Conservation (phyloP, 2,797 vertebrate genomes). For the Alfaro cultratus region DNA sequence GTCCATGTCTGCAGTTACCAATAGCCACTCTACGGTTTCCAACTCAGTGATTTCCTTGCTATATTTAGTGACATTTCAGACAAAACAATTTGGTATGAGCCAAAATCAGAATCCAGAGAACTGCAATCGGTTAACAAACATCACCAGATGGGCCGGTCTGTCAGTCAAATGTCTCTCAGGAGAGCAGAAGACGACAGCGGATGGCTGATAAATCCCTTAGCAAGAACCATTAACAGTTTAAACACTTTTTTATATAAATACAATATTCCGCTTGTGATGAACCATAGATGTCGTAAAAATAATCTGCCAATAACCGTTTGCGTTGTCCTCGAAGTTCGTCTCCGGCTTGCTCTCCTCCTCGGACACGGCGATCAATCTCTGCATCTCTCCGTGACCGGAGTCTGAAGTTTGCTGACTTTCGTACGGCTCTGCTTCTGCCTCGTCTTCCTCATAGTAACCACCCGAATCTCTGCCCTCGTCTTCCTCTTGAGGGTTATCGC, state of each 20-base stretch:
- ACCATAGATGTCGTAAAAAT: background rate
- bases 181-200: too few relatives aligned
- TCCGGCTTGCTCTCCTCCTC: constrained; percentile 41
- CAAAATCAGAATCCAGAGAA: too few relatives aligned
- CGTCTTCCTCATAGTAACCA: constrained; percentile 71
- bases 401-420: constrained; percentile 57
- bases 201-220: too few relatives aligned
- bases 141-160: too few relatives aligned
- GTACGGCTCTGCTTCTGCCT: constrained; percentile 55
- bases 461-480: constrained; percentile 72
- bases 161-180: too few relatives aligned
- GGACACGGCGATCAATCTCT: constrained; percentile 22
- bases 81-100: too few relatives aligned
- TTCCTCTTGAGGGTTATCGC: constrained; percentile 52
- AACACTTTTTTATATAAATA: background rate
- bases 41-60: too few relatives aligned
- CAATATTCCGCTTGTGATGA: background rate
- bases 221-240: background rate
- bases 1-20: too few relatives aligned
- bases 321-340: constrained; percentile 2
- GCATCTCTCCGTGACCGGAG: constrained; percentile 32
- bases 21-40: too few relatives aligned
- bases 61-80: too few relatives aligned
- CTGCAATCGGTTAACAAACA: too few relatives aligned
- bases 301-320: background rate